Evolutionary conservation across 2,888 invertebrate genomes (phyloP).

Genomic region (Formica aserva): DNA sequence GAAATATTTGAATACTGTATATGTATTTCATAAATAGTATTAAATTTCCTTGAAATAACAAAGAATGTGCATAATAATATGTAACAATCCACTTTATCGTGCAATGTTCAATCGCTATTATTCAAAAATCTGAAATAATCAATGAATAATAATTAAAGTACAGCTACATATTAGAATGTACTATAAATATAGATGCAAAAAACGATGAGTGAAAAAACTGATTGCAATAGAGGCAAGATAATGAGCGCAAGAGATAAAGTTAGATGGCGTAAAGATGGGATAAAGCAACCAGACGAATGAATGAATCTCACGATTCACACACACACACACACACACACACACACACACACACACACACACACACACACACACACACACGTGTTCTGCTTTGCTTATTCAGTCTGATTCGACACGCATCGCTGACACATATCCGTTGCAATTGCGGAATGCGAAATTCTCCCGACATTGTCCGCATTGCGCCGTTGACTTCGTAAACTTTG

Average conservation of each 20-base stretch:
- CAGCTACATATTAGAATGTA: background rate
- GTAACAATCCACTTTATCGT: background rate
- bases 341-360: too few species aligned
- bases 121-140: background rate
- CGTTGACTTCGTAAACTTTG: slow-evolving; percentile 32
- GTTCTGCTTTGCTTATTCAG: slow-evolving; percentile 74
- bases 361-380: too few species aligned
- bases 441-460: slow-evolving; percentile 49
- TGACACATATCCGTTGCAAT: slow-evolving; percentile 57
- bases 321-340: too few species aligned
- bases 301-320: slow-evolving; percentile 76
- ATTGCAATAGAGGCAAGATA: slow-evolving; percentile 61
- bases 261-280: slow-evolving; percentile 42
- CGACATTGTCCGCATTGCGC: slow-evolving; percentile 34
- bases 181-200: background rate
- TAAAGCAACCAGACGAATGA: slow-evolving; percentile 70
- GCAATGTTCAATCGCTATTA: background rate
- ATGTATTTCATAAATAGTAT: background rate
- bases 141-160: background rate
- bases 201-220: slow-evolving; percentile 55
- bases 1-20: background rate
- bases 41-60: background rate
- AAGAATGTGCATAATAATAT: background rate
- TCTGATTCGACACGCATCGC: slow-evolving; percentile 69
- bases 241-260: slow-evolving; percentile 65